Percentiles rank a stretch among this genome's conserved stretches.
Conservation (phyloP, 2,797 vertebrate species). For the Trachurus trachurus region DNA sequence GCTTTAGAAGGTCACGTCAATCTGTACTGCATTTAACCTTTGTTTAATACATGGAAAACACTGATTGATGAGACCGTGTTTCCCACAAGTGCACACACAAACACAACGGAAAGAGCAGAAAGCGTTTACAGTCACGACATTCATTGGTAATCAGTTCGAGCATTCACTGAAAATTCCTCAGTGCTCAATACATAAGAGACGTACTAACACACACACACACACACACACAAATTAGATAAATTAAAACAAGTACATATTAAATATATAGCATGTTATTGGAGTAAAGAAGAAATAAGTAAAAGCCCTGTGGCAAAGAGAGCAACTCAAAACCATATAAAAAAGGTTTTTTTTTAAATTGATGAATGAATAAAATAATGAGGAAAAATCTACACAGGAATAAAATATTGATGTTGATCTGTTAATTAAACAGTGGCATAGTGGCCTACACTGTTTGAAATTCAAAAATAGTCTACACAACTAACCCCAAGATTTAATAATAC, state of each 20-base stretch:
- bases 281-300: neutral
- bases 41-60: slow-evolving; percentile 38
- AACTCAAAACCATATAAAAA: neutral
- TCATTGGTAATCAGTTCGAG: neutral
- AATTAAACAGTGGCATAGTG: too few species aligned
- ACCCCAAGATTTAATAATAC: too few species aligned
- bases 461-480: too few species aligned
- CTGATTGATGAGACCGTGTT: slow-evolving; percentile 36
- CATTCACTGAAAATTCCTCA: neutral
- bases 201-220: neutral
- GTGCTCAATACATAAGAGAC: neutral
- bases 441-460: too few species aligned
- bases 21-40: slow-evolving; percentile 43
- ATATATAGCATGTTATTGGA: neutral
- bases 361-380: too few species aligned
- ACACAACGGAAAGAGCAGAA: neutral
- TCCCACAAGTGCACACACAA: neutral
- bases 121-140: neutral
- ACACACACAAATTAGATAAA: neutral
- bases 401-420: too few species aligned
- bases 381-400: too few species aligned
- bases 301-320: neutral
- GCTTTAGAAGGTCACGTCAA: slow-evolving; percentile 37
- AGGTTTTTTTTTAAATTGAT: too few species aligned
- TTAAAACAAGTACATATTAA: neutral